Evolutionary conservation across 2,113 vertebrate species (phyloP), one percentile per base, ranked within the genome.

Genomic region (Pseudorectes ferrugineus): DNA sequence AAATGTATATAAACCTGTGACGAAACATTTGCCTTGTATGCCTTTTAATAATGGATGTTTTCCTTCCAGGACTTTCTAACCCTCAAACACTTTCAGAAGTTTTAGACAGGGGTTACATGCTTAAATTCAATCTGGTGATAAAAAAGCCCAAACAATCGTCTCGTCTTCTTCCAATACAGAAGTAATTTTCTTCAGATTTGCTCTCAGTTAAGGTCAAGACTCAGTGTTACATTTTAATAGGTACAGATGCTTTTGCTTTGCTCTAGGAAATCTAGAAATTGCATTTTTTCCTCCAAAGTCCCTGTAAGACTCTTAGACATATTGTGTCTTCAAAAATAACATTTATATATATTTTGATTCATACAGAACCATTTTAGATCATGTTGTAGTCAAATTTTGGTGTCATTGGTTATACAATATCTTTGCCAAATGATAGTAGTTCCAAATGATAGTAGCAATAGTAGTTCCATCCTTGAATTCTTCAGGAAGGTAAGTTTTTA

Each of bases 241-340:
- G 3, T 40, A 63, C 12, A 79, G 9, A 58, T 40, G 10, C 1
- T 13, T 90, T 45, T 66, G 3, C 29, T 83, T 89, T 49, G 18
- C 12, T 68, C 2, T 43, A 59, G 20, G 3, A 85, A 68, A 79
- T 19, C 11, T 20, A 63, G 57, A 45, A 85, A 82, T 26, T 2
- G 0, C 74, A 12, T 4, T 33, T 54, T 75, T 23, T 4, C 1
- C 11, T 5, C 3, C 6, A 5, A 38, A 52, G 1, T 57, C 13
- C 2, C 14, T 24, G 5, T 4, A 77, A 55, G 6, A 8, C 2
- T 36, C 7, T 63, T 59, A 51, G 18, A 35, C 3, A 43, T 38
- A 35, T 3, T 20, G 1, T n/a, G 5, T 18, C 33, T 42, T 26
- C 14, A 71, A 65, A 86, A 79, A 65, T 61, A 1, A 52, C 3